Percentiles rank a stretch among this genome's conserved stretches.
Conservation (phyloP, 2,113 vertebrate species). For the Sinocyclocheilus grahami region DNA sequence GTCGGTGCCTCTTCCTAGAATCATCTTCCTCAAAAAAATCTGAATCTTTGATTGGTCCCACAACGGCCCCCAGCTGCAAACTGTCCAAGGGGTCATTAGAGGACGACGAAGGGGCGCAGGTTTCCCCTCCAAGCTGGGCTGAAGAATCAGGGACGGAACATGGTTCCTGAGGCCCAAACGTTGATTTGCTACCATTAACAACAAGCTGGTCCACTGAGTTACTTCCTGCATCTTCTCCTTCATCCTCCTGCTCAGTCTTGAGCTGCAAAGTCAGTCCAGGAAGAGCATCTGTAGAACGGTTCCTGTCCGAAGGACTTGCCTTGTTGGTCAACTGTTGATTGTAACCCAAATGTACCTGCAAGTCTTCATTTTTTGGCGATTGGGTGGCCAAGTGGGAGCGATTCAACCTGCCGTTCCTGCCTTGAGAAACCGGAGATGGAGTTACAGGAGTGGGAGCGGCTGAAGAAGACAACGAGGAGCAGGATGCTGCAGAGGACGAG, state of each 20-base stretch:
- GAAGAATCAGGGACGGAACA: conserved; percentile 61
- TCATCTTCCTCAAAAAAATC: conserved; percentile 74
- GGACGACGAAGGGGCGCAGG: conserved; percentile 61
- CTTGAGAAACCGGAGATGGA: conserved; percentile 64
- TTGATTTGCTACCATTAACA: conserved; percentile 45
- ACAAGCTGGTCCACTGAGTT: conserved; percentile 41
- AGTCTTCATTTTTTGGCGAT: conserved; percentile 81
- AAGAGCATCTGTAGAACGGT: conserved; percentile 29
- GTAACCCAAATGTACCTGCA: conserved; percentile 69
- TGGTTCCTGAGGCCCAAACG: conserved; percentile 32
- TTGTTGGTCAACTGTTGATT: conserved; percentile 60
- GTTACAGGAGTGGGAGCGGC: conserved; percentile 67
- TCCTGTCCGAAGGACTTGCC: conserved; percentile 38
- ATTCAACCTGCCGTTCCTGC: conserved; percentile 29
- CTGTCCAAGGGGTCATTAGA: conserved; percentile 60
- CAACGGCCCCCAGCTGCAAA: conserved; percentile 57
- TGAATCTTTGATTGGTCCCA: conserved; percentile 45
- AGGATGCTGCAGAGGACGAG: conserved; percentile 62
- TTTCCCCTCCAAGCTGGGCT: conserved; percentile 60
- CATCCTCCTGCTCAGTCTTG: conserved; percentile 68
- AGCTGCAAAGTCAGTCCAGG: conserved; percentile 60
- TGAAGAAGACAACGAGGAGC: conserved; percentile 68
- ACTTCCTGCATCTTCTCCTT: conserved; percentile 44
- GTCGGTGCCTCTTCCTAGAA: conserved; percentile 69
- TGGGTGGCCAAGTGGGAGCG: conserved; percentile 41